A percentile compares a stretch with the other conserved stretches of the same genome.
Conservation (phyloP, 2,797 vertebrate species). For the Varecia variegata region DNA sequence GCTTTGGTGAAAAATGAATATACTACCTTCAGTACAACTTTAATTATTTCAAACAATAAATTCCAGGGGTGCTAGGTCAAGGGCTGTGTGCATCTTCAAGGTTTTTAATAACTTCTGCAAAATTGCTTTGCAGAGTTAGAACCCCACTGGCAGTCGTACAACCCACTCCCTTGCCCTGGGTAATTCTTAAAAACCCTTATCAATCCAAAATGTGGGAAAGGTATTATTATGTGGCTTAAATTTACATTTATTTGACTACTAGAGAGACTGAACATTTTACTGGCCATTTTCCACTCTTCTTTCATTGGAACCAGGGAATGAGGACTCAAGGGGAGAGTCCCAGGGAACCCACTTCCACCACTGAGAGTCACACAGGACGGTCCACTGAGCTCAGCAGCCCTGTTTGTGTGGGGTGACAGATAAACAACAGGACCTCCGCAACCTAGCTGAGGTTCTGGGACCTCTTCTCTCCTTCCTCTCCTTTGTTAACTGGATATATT, state of each 20-base stretch:
- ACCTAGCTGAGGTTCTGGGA: neutral
- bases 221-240: neutral
- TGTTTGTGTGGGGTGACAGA: neutral
- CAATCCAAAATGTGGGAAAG: neutral
- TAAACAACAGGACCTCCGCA: neutral
- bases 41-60: neutral
- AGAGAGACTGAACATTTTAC: neutral
- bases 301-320: neutral
- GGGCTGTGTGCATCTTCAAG: neutral
- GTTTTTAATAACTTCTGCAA: conserved; percentile 30
- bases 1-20: neutral
- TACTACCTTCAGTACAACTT: neutral
- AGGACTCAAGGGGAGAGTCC: rapidly evolving
- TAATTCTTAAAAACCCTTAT: neutral
- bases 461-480: neutral
- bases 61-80: neutral
- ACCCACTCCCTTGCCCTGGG: neutral
- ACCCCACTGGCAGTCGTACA: neutral
- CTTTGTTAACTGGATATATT: neutral
- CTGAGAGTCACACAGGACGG: neutral
- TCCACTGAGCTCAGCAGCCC: neutral
- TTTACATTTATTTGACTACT: neutral
- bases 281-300: neutral
- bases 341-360: neutral
- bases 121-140: conserved; percentile 5